phyloP scores from a whole-genome alignment of 2,888 invertebrate species.

The Pseudococcus viburni region DNA sequence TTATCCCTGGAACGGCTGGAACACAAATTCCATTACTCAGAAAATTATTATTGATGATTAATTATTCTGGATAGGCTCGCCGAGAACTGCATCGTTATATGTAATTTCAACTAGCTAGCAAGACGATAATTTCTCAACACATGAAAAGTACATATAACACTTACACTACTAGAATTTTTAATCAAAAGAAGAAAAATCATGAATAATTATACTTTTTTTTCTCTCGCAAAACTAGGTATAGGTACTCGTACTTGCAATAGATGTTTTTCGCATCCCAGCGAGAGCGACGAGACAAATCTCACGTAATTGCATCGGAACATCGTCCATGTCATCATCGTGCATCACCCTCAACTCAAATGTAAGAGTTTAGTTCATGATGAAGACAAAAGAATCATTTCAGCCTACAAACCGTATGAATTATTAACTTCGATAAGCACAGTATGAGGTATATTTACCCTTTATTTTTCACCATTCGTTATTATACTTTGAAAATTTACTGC shows the following conservation, averaged over 20 bases:
- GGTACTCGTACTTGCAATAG: not conserved
- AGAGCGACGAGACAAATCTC: not conserved
- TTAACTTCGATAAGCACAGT: slow-evolving; percentile 30
- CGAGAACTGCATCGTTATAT: too few species aligned
- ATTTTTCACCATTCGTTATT: slow-evolving; percentile 10
- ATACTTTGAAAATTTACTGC: not conserved
- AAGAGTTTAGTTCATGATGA: slow-evolving; percentile 38
- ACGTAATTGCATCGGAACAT: not conserved
- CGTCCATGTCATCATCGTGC: not conserved
- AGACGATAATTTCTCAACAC: too few species aligned
- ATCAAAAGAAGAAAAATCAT: too few species aligned
- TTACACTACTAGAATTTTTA: too few species aligned
- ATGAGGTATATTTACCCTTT: slow-evolving; percentile 27
- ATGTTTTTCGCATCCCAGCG: not conserved
- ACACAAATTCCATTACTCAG: too few species aligned
- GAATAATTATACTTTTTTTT: too few species aligned
- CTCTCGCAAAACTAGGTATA: too few species aligned
- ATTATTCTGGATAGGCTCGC: too few species aligned
- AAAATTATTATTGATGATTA: too few species aligned
- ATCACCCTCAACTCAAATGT: slow-evolving; percentile 38
- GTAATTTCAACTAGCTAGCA: too few species aligned
- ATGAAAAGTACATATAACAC: too few species aligned
- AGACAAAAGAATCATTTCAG: slow-evolving; percentile 47
- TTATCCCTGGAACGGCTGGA: too few species aligned
- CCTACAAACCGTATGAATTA: slow-evolving; percentile 20